Evolutionary conservation across 30 jellyfish, hydroid and myxozoan species (phyloP), one percentile per base, ranked within the genome.

Genomic region (Aurelia aurita): DNA sequence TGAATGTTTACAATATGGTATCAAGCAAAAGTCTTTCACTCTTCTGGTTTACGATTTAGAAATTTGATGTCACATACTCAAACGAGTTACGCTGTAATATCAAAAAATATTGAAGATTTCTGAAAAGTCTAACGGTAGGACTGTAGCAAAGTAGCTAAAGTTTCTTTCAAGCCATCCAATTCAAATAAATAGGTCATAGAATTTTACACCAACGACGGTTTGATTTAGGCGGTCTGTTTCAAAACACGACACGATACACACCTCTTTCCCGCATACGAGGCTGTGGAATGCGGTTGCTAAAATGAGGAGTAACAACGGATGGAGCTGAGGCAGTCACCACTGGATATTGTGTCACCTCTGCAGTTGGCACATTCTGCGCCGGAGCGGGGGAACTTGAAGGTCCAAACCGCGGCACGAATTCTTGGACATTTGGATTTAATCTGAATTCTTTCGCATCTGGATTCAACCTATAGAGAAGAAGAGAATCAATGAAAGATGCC

Each of bases 381-480:
- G 86, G 75, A 9, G 49, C 93, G 18, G 93, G 80, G 21, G 93
- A 69, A n/a, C 72, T 21, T 18, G 69, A 21, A 35, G 75, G 21
- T 18, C 79, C 58, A 34, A 39, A 21, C 15, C 86, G 80, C 0
- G 98, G 98, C 10, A 78, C 84, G 59, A 92, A 92, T 26, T 86
- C 96, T 19, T 31, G 43, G 18, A 93, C 98, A 53, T 86, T 80
- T n/a, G 98, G 98, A 71, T 92, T 92, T 65, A 92, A 68, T 19
- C 74, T 61, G 84, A 88, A 88, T 49, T 65, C 92, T 70, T 87
- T 87, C 23, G 93, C 97, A 86, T 66, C 54, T 49, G 96, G 96
- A 74, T 86, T 86, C 43, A 86, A 44, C n/a, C 74, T 65, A 34
- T 35, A 26, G 19, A 53, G 25, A 59, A 62, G 19, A 62, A 13